Conservation (phyloP, 2,888 invertebrate species). For the Unio delphinus region DNA sequence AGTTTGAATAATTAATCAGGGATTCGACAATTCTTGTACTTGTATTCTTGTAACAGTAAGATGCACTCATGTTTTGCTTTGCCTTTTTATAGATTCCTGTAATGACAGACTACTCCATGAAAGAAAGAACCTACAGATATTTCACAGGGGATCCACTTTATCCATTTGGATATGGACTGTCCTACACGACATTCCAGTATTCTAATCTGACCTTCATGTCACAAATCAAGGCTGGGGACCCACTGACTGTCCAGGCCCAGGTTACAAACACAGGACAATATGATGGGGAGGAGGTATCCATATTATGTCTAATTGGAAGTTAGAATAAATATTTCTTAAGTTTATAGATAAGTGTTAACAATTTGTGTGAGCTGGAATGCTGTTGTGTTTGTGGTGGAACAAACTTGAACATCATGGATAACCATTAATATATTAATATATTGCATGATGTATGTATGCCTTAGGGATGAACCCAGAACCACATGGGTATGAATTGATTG, state of each 20-base stretch:
- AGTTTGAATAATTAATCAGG: background rate
- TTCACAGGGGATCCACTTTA: conserved; percentile 45
- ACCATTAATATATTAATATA: no score
- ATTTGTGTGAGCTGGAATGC: background rate
- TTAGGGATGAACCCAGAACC: no score
- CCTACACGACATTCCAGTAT: conserved; percentile 40
- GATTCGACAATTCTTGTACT: no score
- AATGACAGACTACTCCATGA: conserved; percentile 47
- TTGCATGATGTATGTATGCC: no score
- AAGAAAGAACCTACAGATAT: conserved; percentile 56
- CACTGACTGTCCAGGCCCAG: conserved; percentile 26
- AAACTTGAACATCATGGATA: no score
- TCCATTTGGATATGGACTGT: conserved; percentile 53
- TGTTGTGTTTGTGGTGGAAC: background rate
- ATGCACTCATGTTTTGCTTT: background rate
- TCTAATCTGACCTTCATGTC: conserved; percentile 16
- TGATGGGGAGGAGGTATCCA: conserved; percentile 55
- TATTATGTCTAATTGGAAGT: background rate
- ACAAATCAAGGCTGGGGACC: conserved; percentile 30
- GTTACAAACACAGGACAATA: conserved; percentile 43
- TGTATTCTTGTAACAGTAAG: no score
- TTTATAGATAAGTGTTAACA: no score
- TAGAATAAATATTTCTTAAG: no score
- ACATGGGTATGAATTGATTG: no score
- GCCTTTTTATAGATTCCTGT: conserved; percentile 27